Conservation (phyloP, 1,140 invertebrate species). For the Cardiocondyla obscurior region DNA sequence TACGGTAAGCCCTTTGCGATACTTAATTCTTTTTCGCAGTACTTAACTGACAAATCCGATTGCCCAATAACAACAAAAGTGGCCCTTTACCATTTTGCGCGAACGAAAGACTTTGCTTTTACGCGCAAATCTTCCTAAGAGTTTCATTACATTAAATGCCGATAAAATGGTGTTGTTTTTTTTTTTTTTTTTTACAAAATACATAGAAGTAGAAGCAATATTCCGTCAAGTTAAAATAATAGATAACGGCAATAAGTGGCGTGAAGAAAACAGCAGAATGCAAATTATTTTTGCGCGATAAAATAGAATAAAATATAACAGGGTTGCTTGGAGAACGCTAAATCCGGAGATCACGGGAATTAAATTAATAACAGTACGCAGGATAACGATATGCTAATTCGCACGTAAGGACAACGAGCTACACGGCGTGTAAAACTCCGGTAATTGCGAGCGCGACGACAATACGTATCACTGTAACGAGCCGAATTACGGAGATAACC, state of each 20-base stretch:
- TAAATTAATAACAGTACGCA: not conserved
- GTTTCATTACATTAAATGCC: not conserved
- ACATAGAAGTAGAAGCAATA: not conserved
- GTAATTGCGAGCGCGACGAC: constrained; percentile 16
- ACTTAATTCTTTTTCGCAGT: not conserved
- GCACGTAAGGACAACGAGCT: constrained; percentile 11
- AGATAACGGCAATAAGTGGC: not conserved
- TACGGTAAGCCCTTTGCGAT: constrained; percentile 51
- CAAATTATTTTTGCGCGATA: not conserved
- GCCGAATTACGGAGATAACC: constrained; percentile 33
- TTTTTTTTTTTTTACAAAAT: not conserved
- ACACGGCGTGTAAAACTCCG: not conserved
- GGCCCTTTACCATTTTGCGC: not conserved
- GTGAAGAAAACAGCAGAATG: not conserved
- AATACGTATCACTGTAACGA: constrained; percentile 10
- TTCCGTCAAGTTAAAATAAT: not conserved
- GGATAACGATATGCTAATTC: constrained; percentile 18
- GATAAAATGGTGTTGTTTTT: no score
- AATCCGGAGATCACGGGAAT: not conserved
- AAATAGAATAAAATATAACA: not conserved
- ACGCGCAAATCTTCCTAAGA: not conserved
- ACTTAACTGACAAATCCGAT: constrained; percentile 5
- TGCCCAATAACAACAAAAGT: constrained; percentile 9
- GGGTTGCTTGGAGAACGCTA: not conserved
- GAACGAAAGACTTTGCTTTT: not conserved